Conservation (phyloP, 2,113 vertebrate genomes). For the Oriolus oriolus region DNA sequence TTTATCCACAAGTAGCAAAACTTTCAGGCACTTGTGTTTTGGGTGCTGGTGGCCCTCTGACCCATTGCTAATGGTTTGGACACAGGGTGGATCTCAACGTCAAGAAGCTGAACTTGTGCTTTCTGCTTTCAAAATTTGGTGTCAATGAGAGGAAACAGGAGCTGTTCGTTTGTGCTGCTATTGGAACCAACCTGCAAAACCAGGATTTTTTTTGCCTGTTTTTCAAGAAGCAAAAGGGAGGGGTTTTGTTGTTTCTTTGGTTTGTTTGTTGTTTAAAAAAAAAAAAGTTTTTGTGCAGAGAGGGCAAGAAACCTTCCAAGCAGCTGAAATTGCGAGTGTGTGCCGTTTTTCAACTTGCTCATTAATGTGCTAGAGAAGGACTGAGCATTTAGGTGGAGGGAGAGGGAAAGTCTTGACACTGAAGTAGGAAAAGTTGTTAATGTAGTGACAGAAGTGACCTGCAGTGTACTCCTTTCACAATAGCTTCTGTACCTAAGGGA, state of each 20-base stretch:
- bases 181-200: not conserved
- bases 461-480: not conserved
- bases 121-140: not conserved
- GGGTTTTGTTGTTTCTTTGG: rapidly evolving
- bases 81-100: not conserved
- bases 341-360: not conserved
- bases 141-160: not conserved
- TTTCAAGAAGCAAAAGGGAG: not conserved
- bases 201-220: not conserved
- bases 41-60: not conserved
- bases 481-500: not conserved
- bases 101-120: not conserved
- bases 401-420: not conserved
- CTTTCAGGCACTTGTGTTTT: not conserved
- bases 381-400: not conserved
- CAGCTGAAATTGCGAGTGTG: not conserved
- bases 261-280: not conserved
- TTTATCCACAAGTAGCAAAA: not conserved
- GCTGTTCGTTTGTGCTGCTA: not conserved
- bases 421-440: not conserved
- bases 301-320: not conserved
- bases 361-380: not conserved
- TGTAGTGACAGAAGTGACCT: not conserved
- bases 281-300: too few species aligned
- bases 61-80: not conserved